A percentile compares a stretch with the other conserved stretches of the same genome.
phyloP scores from a whole-genome alignment of 2,113 vertebrate species.

The Protomyctophum bolini region DNA sequence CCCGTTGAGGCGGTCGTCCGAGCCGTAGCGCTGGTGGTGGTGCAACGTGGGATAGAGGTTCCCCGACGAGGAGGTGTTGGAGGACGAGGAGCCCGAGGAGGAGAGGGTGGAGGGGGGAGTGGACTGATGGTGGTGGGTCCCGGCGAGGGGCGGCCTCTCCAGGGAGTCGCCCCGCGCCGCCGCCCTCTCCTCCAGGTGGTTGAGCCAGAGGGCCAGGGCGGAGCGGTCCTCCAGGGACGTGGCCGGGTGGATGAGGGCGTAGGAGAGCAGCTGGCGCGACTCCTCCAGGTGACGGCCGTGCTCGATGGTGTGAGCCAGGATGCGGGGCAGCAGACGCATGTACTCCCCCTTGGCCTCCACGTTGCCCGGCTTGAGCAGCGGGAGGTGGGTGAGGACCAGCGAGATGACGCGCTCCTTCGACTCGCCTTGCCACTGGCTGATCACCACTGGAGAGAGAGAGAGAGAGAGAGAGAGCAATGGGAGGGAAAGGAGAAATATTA shows the following conservation, averaged over 20 bases:
- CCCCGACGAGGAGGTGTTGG: conserved; percentile 60
- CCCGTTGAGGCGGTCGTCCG: conserved; percentile 95
- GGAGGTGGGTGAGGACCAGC: conserved; percentile 92
- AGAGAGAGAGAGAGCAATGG: not conserved
- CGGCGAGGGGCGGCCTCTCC: conserved; percentile 85
- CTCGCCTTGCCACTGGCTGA: conserved; percentile 96
- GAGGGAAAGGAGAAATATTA: not conserved
- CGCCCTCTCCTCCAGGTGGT: conserved; percentile 96
- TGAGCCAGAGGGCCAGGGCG: conserved; percentile 96
- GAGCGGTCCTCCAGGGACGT: conserved; percentile 94
- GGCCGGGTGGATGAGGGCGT: conserved; percentile 96
- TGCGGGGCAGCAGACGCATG: conserved; percentile 96
- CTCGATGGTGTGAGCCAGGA: conserved; percentile 96
- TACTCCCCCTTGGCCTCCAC: conserved; percentile 94
- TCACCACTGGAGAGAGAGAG: conserved; percentile 80
- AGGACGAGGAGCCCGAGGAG: conserved; percentile 68
- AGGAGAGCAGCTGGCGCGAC: conserved; percentile 95
- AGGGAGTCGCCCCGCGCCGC: conserved; percentile 88
- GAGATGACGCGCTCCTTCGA: conserved; percentile 96
- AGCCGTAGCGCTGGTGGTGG: conserved; percentile 97
- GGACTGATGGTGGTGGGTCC: conserved; percentile 78
- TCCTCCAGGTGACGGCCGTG: conserved; percentile 96
- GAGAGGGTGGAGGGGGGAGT: conserved; percentile 70
- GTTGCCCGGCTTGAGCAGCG: conserved; percentile 95
- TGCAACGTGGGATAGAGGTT: conserved; percentile 83